phyloP scores from a whole-genome alignment of 2,888 invertebrate genomes.

The Drosophila peninsularis region DNA sequence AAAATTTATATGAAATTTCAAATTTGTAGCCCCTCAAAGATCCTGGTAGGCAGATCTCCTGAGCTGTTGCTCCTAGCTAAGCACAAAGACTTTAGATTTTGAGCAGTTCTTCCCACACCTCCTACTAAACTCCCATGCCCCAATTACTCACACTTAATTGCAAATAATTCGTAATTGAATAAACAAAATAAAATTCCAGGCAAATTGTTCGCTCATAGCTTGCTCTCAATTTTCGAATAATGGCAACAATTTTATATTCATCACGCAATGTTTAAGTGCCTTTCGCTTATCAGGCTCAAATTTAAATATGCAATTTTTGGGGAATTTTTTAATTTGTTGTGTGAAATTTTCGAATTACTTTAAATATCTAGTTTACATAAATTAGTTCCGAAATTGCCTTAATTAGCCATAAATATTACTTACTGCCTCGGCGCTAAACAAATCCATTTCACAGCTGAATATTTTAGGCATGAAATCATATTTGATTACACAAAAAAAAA shows the following conservation, averaged over 20 bases:
- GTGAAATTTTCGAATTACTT: background rate
- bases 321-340: constrained; percentile 2
- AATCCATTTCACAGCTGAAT: constrained; percentile 2
- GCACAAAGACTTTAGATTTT: no score
- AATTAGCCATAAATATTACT: background rate
- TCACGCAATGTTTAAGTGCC: background rate
- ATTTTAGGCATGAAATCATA: constrained; percentile 18
- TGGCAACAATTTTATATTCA: background rate
- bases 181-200: background rate
- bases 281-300: background rate
- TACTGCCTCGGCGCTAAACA: background rate
- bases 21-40: no score
- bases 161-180: background rate
- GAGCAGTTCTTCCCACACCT: background rate
- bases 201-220: background rate
- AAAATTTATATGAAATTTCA: no score
- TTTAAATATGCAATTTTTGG: background rate
- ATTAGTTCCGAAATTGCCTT: background rate
- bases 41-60: no score
- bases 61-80: no score
- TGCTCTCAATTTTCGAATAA: background rate
- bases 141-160: background rate
- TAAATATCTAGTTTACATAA: background rate
- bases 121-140: background rate
- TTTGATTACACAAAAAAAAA: background rate